phyloP scores from a whole-genome alignment of 23 tunicate genomes.

The Oikopleura dioica region DNA sequence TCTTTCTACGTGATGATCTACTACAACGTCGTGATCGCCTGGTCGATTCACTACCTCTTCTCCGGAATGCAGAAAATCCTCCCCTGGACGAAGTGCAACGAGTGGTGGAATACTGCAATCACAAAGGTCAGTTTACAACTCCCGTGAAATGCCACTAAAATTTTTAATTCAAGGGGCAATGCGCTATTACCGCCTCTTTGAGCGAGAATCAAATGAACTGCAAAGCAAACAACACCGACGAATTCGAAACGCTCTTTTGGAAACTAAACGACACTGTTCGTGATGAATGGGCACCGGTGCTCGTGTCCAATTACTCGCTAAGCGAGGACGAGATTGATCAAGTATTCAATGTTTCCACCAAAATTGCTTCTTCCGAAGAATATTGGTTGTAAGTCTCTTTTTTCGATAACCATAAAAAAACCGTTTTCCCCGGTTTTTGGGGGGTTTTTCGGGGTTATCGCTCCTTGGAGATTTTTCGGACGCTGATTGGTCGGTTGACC shows the following conservation, averaged over 20 bases:
- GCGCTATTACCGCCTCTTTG: neutral
- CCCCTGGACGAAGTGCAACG: conserved; percentile 66
- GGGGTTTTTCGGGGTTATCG: neutral
- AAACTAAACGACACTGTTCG: neutral
- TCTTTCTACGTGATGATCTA: conserved; percentile 71
- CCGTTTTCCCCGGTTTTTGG: neutral
- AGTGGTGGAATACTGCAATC: conserved; percentile 62
- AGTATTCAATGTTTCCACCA: neutral
- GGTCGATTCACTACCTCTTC: conserved; percentile 65
- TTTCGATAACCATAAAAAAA: no score
- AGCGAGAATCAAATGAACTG: neutral
- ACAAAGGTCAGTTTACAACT: no score
- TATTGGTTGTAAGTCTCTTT: conserved; percentile 1
- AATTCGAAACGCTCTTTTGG: neutral
- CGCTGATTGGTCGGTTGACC: no score
- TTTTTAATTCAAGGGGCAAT: no score
- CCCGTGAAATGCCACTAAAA: no score
- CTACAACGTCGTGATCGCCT: conserved; percentile 80
- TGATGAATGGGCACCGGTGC: neutral
- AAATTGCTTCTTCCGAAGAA: neutral
- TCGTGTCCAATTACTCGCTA: neutral
- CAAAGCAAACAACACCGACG: neutral
- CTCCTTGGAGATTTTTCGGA: neutral
- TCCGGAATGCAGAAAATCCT: conserved; percentile 62
- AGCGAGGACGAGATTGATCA: neutral